These are phyloP conservation scores for Patagioenas fasciata DNA, from an alignment of 2,113 vertebrate species.

Conservation along the genomic window DNA sequence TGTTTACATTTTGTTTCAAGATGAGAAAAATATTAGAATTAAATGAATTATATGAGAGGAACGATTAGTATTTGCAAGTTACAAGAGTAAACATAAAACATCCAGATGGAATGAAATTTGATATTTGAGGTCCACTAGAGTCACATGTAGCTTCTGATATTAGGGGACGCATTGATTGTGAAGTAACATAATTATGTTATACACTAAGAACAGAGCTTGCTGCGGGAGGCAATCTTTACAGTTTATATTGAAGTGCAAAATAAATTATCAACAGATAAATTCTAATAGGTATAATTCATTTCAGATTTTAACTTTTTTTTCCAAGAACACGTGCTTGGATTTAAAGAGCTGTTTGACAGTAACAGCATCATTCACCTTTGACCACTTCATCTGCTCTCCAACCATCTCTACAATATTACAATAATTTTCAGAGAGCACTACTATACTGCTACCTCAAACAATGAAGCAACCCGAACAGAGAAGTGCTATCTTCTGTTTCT, in stretches of 20 bases:
- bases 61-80: neutral
- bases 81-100: neutral
- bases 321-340: neutral
- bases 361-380: neutral
- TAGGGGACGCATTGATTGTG: neutral
- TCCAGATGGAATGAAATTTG: neutral
- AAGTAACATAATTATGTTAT: neutral
- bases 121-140: neutral
- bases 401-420: neutral
- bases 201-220: neutral
- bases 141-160: neutral
- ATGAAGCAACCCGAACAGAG: neutral
- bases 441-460: neutral
- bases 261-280: neutral
- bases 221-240: neutral
- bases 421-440: neutral
- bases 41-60: neutral
- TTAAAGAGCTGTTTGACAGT: neutral
- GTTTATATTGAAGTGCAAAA: neutral
- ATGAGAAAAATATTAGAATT: neutral
- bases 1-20: neutral
- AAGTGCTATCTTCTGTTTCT: neutral
- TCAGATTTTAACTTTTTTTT: neutral
- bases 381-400: neutral
- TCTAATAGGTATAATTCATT: neutral